These are phyloP conservation scores for Lasius platythorax DNA, from an alignment of 2,888 invertebrate genomes.

Conservation along the genomic window DNA sequence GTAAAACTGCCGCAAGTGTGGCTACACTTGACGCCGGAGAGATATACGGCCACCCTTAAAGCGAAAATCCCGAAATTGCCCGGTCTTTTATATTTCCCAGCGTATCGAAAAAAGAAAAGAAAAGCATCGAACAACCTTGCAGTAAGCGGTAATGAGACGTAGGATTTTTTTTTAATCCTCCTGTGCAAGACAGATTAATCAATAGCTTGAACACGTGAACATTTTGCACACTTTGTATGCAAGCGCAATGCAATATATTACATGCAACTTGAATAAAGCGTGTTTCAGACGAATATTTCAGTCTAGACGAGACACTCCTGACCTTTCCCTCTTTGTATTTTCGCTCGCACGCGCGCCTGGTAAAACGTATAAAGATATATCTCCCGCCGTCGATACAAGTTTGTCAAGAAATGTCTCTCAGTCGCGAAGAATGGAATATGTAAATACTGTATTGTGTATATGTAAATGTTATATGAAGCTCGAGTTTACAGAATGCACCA, in stretches of 20 bases:
- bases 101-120: not conserved
- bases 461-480: conserved; percentile 19
- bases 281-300: conserved; percentile 36
- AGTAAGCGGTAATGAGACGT: not conserved
- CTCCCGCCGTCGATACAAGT: conserved; percentile 33
- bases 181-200: conserved; percentile 10
- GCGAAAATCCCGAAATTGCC: conserved; percentile 32
- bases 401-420: conserved; percentile 53
- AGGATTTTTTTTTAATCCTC: not conserved
- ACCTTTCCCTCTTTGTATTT: conserved; percentile 35
- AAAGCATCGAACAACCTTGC: not conserved
- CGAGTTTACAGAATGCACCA: not conserved
- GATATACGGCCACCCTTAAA: conserved; percentile 24
- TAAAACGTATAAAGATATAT: conserved; percentile 16
- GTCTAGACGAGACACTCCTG: not conserved
- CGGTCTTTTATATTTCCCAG: not conserved
- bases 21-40: conserved; percentile 11
- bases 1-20: conserved; percentile 41
- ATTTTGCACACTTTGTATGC: not conserved
- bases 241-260: not conserved
- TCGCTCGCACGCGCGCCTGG: not conserved
- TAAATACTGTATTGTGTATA: conserved; percentile 59
- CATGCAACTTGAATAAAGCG: conserved; percentile 17
- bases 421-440: conserved; percentile 60
- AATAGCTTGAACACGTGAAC: not conserved